Base-by-base conservation (phyloP, 2,888 invertebrate genomes). In the Pseudococcus longispinus region DNA sequence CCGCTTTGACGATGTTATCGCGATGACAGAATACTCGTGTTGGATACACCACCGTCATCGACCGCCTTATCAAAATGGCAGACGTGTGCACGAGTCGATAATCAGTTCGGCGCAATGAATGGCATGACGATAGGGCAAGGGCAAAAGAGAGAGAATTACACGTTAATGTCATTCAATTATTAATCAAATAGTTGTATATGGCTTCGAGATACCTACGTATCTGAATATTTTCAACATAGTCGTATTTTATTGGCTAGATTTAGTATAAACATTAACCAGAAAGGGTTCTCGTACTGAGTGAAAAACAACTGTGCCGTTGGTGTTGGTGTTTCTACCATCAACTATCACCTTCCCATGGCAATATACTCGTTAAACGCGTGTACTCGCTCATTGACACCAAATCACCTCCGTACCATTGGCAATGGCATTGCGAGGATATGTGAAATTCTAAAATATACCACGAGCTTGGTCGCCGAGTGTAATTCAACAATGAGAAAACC, bases 131-230 rank as follows among this genome's bases (percentile, higher is more conserved):
- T 20, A 5, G n/a, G 55, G 55, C 55, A 15, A 55, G n/a, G 18
- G 55, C 6, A n/a, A 0, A n/a, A 0, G n/a, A n/a, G 20, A 9
- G 8, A 20, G 20, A 55, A 60, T 23, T 60, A 8, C 60, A 60
- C 60, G 60, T 60, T 60, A 60, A 60, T 60, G 60, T 60, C 60
- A 60, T 60, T 60, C 60, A 60, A 60, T 60, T 60, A 60, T 60
- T 60, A 60, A 60, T 60, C 60, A 60, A 23, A 55, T 55, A 55
- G n/a, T 55, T n/a, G 5, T 55, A 23, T 60, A 60, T 23, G 60
- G 60, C 60, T 60, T 60, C 60, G 60, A 60, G 60, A 20, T 23
- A 60, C 60, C 5, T 23, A 60, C 60, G 11, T 20, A 23, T 23
- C 60, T 6, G 60, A 11, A 60, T 6, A 55, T 55, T 60, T 23